A percentile compares a stretch with the other conserved stretches of the same genome.
phyloP scores from a whole-genome alignment of 2,888 invertebrate species.

The Chironomus tentans region DNA sequence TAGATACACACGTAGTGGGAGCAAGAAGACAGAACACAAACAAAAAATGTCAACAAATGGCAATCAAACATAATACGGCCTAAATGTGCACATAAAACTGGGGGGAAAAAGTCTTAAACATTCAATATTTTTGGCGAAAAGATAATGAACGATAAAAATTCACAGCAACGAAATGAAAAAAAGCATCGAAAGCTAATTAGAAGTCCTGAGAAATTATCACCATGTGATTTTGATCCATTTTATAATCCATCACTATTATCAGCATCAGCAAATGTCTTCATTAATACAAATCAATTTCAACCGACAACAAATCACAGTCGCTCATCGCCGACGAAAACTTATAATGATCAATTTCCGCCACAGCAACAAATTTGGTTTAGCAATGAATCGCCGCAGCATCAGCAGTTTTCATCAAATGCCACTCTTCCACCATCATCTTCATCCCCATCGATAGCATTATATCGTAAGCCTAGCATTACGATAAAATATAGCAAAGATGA shows the following conservation, averaged over 20 bases:
- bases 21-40: background rate
- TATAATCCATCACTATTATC: slow-evolving; percentile 18
- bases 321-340: slow-evolving; percentile 15
- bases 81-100: background rate
- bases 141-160: slow-evolving; percentile 15
- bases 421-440: slow-evolving; percentile 23
- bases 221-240: slow-evolving; percentile 18
- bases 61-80: background rate
- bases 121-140: background rate
- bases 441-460: slow-evolving; percentile 16
- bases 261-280: background rate
- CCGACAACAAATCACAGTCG: background rate
- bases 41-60: background rate
- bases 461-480: slow-evolving; percentile 25
- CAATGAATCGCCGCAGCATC: background rate
- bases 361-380: background rate
- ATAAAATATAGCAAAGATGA: slow-evolving; percentile 18
- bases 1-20: background rate
- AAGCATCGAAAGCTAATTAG: slow-evolving; percentile 29
- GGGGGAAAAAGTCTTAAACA: background rate
- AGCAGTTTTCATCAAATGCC: background rate
- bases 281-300: background rate
- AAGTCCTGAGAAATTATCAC: slow-evolving; percentile 29
- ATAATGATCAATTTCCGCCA: slow-evolving; percentile 19
- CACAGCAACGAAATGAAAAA: slow-evolving; percentile 25